Base-by-base conservation (phyloP, 2,888 invertebrate genomes). In the Dione juno region DNA sequence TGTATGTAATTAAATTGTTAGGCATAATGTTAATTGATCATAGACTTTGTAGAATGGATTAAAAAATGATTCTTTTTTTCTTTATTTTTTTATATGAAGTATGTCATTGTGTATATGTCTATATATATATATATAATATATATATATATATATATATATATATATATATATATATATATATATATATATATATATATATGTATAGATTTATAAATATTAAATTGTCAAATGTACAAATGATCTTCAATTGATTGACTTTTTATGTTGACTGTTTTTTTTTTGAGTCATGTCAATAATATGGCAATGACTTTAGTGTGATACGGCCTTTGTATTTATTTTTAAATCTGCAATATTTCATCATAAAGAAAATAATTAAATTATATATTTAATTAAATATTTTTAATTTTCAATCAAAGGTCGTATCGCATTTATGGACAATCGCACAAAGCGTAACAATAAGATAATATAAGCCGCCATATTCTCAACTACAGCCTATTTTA, bases 221-320 rank as follows among this genome's bases (percentile, higher is more conserved):
- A n/a, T n/a, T n/a, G 45, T 58, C 64, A 37, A 45, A 45, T 67
- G 67, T 65, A 67, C 71, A 71, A 71, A 67, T 19, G 19, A 50
- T 58, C 67, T 64, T 71, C 64, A 64, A 71, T 64, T 64, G 28
- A 28, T 3, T n/a, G 14, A 43, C 41, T 19, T 58, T 71, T 64
- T 71, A 58, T 45, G 52, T 63, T 71, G 50, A 21, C 10, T 66
- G 5, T 21, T 52, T 40, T 50, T 59, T 50, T 50, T n/a, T 1
- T 43, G 13, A n/a, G 59, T 41, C 59, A 16, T 41, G 59, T 28
- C 43, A 21, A 5, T 59, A 59, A 59, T 14, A 43, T 43, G 21
- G 28, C 59, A 59, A 14, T 41, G 59, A 28, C 41, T 14, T 54
- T 43, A 43, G 43, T 43, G 43, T 21, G 21, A 41, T 43, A 41